Conservation (phyloP, 2,113 vertebrate genomes). For the Nycticebus coucang region DNA sequence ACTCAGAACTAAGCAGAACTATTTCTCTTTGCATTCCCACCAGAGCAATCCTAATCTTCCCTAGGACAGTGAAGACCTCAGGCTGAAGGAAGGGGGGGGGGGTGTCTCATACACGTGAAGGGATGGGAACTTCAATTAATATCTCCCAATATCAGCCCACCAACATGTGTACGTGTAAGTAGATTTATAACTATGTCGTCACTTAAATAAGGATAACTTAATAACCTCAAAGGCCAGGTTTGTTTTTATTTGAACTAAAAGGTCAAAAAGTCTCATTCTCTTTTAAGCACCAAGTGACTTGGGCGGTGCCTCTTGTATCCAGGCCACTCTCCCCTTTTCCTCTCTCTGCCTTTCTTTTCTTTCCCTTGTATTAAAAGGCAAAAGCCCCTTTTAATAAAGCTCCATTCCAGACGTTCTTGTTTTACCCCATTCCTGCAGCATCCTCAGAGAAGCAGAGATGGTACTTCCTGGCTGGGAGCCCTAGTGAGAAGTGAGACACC, state of each 20-base stretch:
- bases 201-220: constrained; percentile 25
- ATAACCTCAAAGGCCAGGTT: not conserved
- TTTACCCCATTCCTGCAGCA: not conserved
- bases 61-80: not conserved
- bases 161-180: not conserved
- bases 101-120: not conserved
- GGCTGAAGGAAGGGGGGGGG: not conserved
- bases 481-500: constrained; percentile 13
- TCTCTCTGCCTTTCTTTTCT: not conserved
- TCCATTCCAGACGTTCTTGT: not conserved
- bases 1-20: not conserved
- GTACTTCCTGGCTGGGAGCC: not conserved
- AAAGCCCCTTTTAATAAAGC: constrained; percentile 4
- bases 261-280: not conserved
- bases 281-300: not conserved
- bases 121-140: not conserved
- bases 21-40: not conserved
- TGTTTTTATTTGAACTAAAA: constrained; percentile 34
- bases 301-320: not conserved
- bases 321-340: not conserved
- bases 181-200: not conserved
- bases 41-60: not conserved
- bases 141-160: not conserved
- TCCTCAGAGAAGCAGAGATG: not conserved
- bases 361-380: constrained; percentile 2